phyloP scores from a whole-genome alignment of 2,797 vertebrate species.

The Oreonectes daqikongensis region DNA sequence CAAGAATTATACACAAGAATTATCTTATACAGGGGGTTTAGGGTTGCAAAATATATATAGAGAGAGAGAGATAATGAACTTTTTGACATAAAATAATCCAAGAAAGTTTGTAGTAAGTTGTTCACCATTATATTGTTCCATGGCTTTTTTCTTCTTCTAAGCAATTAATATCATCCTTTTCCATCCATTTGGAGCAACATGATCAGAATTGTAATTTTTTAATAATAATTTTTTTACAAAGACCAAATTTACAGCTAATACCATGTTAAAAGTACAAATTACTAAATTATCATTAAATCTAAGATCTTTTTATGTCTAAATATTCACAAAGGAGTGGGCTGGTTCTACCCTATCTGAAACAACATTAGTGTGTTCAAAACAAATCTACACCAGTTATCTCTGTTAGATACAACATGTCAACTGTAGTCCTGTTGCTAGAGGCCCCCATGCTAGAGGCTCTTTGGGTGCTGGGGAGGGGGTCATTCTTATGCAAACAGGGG shows the following conservation, averaged over 20 bases:
- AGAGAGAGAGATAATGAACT: not conserved
- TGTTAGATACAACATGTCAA: slow-evolving; percentile 76
- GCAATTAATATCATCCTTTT: not conserved
- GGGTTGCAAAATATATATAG: not conserved
- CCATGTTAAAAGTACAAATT: too few species aligned
- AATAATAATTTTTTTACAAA: too few species aligned
- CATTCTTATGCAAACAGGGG: slow-evolving; percentile 74
- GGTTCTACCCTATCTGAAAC: slow-evolving; percentile 56
- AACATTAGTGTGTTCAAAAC: slow-evolving; percentile 73
- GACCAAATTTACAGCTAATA: too few species aligned
- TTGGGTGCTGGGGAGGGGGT: slow-evolving; percentile 52
- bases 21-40: too few species aligned
- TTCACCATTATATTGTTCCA: not conserved
- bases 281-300: too few species aligned
- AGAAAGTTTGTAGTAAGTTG: not conserved
- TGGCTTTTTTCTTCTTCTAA: not conserved
- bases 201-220: too few species aligned
- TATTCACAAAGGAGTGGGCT: slow-evolving; percentile 47
- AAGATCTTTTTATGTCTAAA: slow-evolving; percentile 51
- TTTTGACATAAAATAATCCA: too few species aligned
- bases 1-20: not conserved
- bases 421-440: slow-evolving; percentile 69
- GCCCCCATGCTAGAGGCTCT: slow-evolving; percentile 46
- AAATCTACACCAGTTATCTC: slow-evolving; percentile 73
- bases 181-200: too few species aligned